Percentiles rank a stretch among this genome's conserved stretches.
These are phyloP conservation scores for Erebia epiphron DNA, from an alignment of 2,888 invertebrate genomes.

Conservation along the genomic window DNA sequence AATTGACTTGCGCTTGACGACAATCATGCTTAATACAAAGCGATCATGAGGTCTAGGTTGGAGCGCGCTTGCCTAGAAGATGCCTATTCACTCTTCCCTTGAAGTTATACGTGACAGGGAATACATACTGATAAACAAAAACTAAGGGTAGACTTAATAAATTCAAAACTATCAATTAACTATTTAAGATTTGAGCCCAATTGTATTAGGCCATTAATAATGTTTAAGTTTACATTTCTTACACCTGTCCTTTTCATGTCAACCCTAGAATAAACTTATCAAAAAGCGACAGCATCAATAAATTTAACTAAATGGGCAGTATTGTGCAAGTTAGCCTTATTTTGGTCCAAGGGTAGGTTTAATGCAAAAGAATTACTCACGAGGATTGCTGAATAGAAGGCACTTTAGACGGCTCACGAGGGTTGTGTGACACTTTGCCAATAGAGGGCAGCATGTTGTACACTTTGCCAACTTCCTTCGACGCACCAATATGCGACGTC, in stretches of 20 bases:
- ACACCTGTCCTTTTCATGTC: background rate
- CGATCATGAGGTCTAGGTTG: no score
- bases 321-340: background rate
- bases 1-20: no score
- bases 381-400: conserved; percentile 61
- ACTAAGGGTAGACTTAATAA: no score
- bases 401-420: conserved; percentile 67
- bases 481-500: conserved; percentile 71
- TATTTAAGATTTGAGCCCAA: no score
- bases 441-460: conserved; percentile 71
- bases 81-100: no score
- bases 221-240: no score
- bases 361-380: conserved; percentile 55
- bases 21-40: no score
- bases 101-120: no score
- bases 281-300: background rate
- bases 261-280: background rate
- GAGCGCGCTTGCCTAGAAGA: no score
- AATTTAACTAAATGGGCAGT: background rate
- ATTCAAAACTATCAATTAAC: no score
- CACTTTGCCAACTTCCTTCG: conserved; percentile 59
- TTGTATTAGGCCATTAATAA: no score
- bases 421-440: conserved; percentile 69
- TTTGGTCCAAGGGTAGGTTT: background rate
- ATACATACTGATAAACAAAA: no score